A percentile compares a stretch with the other conserved stretches of the same genome.
phyloP scores from a whole-genome alignment of 2,797 vertebrate species.

The Sitta carolinensis region DNA sequence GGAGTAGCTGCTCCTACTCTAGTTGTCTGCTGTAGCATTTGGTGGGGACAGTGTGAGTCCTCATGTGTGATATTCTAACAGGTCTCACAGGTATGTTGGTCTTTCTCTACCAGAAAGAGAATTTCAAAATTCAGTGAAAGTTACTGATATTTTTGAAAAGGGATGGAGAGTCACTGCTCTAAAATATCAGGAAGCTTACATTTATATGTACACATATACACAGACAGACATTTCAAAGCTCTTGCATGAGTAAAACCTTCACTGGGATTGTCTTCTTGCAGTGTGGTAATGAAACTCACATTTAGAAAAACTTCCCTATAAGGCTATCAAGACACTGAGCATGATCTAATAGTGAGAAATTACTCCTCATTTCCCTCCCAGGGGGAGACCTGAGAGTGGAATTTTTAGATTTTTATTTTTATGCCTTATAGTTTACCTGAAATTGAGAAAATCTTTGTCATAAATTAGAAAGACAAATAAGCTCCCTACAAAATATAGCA shows the following conservation, averaged over 20 bases:
- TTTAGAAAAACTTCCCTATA: background rate
- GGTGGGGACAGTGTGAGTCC: background rate
- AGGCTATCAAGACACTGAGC: background rate
- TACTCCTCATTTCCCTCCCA: background rate
- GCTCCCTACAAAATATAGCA: background rate
- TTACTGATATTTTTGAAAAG: background rate
- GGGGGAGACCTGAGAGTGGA: background rate
- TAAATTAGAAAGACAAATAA: constrained; percentile 3
- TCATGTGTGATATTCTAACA: background rate
- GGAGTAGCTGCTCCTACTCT: background rate
- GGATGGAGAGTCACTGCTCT: background rate
- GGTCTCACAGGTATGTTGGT: background rate
- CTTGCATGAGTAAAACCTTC: background rate
- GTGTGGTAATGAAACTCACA: background rate
- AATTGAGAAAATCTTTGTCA: background rate
- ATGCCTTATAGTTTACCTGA: background rate
- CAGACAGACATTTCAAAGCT: background rate
- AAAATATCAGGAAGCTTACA: background rate
- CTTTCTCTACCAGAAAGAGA: background rate
- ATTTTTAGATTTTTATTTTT: background rate
- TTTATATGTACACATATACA: background rate
- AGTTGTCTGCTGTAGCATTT: background rate
- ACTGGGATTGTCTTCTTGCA: background rate
- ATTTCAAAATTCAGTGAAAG: background rate
- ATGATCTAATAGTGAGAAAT: background rate